A percentile compares a stretch with the other conserved stretches of the same genome.
These are phyloP conservation scores for Uropsilus gracilis DNA, from an alignment of 2,113 vertebrate species.

Conservation along the genomic window DNA sequence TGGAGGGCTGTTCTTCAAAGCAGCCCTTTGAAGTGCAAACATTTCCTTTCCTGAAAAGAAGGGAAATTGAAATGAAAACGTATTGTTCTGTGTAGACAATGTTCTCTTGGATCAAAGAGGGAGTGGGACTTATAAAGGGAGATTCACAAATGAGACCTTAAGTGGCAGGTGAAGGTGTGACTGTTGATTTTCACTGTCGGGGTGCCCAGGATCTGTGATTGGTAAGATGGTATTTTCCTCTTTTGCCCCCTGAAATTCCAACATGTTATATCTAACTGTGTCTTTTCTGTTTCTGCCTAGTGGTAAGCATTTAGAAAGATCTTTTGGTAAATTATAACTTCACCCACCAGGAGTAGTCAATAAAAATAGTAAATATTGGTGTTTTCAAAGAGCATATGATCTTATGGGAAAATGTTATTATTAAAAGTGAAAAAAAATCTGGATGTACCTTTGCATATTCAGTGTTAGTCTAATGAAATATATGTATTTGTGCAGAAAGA, in stretches of 20 bases:
- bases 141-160: neutral
- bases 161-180: neutral
- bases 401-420: neutral
- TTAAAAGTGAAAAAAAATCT: neutral
- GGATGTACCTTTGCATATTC: neutral
- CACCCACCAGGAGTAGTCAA: neutral
- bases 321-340: neutral
- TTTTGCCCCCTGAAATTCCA: no score
- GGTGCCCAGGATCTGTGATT: neutral
- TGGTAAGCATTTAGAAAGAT: neutral
- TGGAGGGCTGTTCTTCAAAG: constrained; percentile 73
- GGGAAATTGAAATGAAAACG: constrained; percentile 79
- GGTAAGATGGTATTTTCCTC: constrained; percentile 49
- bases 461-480: neutral
- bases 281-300: neutral
- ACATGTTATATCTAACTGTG: neutral
- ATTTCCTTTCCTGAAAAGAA: constrained; percentile 82
- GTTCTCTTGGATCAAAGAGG: constrained; percentile 59
- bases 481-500: neutral
- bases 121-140: constrained; percentile 68
- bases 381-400: constrained; percentile 21
- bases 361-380: constrained; percentile 1
- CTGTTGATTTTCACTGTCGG: no score
- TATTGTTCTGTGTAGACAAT: constrained; percentile 70
- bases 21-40: constrained; percentile 75